Evolutionary conservation across 2,113 vertebrate species (phyloP).

Genomic region (Triplophysa tibetana): DNA sequence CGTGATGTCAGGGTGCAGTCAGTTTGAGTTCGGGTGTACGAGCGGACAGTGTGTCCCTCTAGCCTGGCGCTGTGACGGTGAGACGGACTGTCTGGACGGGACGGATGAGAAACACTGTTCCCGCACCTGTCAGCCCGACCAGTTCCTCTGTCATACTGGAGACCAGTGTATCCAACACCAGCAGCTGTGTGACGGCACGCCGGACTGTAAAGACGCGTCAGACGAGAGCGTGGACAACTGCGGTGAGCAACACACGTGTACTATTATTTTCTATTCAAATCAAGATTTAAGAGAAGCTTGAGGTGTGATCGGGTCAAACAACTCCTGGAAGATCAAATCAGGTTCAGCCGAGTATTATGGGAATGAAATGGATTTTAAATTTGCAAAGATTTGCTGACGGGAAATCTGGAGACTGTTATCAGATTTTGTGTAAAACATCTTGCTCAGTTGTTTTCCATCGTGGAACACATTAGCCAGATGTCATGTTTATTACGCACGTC

Average conservation of each 20-base stretch:
- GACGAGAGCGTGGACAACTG: constrained; percentile 77
- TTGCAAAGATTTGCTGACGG: too few relatives aligned
- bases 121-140: constrained; percentile 66
- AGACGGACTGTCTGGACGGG: constrained; percentile 82
- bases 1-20: constrained; percentile 66
- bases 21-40: constrained; percentile 76
- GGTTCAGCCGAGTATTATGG: too few relatives aligned
- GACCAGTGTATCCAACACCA: constrained; percentile 75
- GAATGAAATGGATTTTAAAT: too few relatives aligned
- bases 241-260: constrained; percentile 60
- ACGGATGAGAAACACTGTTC: constrained; percentile 76
- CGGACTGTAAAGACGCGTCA: constrained; percentile 70
- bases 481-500: not conserved
- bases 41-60: constrained; percentile 78
- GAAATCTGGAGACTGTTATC: too few relatives aligned
- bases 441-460: too few relatives aligned
- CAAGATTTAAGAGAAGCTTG: not conserved
- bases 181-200: constrained; percentile 76
- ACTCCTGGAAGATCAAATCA: too few relatives aligned
- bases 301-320: too few relatives aligned
- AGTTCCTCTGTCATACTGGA: constrained; percentile 69
- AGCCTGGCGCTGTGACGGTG: constrained; percentile 85
- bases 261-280: not conserved
- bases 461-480: too few relatives aligned
- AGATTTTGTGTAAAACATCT: too few relatives aligned